These are phyloP conservation scores for Ageneiosus marmoratus DNA, from an alignment of 2,113 vertebrate species.

Conservation along the genomic window DNA sequence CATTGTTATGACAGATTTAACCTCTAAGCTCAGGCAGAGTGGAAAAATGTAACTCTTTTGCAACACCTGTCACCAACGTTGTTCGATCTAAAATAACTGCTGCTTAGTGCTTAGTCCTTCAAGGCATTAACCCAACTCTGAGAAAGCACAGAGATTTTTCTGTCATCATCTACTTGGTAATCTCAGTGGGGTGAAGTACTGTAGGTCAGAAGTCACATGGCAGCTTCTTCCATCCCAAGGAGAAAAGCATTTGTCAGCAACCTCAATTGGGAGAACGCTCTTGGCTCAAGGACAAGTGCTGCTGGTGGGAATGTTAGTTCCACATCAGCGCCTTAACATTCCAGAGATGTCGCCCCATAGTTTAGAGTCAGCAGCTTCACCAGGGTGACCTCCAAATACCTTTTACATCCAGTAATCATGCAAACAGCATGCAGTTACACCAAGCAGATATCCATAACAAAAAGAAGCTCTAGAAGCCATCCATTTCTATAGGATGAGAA, in stretches of 20 bases:
- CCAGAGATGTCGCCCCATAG: slow-evolving; percentile 52
- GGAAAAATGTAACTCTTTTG: neutral
- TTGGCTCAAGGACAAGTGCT: slow-evolving; percentile 67
- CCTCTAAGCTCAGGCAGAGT: slow-evolving; percentile 19
- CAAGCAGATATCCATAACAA: slow-evolving; percentile 10
- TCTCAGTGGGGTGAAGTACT: slow-evolving; percentile 29
- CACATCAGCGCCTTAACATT: slow-evolving; percentile 59
- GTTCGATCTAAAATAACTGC: neutral
- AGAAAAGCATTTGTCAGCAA: slow-evolving; percentile 61
- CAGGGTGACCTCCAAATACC: slow-evolving; percentile 53
- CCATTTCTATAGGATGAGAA: slow-evolving; percentile 10
- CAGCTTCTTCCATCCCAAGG: slow-evolving; percentile 51
- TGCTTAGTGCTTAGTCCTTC: neutral
- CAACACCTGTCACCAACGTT: neutral
- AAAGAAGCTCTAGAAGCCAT: neutral
- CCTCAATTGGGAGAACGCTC: slow-evolving; percentile 24
- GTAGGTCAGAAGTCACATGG: slow-evolving; percentile 53
- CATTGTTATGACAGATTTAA: neutral
- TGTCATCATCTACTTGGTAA: slow-evolving; percentile 52
- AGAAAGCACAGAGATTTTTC: slow-evolving; percentile 14
- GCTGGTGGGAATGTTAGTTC: slow-evolving; percentile 65
- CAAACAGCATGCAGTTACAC: slow-evolving; percentile 19
- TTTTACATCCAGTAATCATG: slow-evolving; percentile 45
- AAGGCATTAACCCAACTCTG: slow-evolving; percentile 19
- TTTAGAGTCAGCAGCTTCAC: slow-evolving; percentile 51